Evolutionary conservation across 2,888 invertebrate genomes (phyloP), one percentile per base, ranked within the genome.

Genomic region (Campoletis raptor): DNA sequence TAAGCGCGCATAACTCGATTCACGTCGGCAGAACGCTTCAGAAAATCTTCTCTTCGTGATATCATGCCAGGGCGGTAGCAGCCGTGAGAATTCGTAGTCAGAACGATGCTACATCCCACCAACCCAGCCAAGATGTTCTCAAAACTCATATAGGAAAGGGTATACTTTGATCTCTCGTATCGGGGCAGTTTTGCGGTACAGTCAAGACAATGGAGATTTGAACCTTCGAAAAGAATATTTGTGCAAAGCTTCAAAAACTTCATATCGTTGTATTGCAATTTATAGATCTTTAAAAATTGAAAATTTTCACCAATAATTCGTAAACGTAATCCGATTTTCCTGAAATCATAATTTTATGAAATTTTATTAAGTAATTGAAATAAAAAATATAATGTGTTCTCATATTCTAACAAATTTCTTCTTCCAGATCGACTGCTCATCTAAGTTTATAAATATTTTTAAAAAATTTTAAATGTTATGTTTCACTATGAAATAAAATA

Each of bases 81-180:
- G 40, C 72, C 70, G 77, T 76, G 84, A 70, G 77, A 64, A 70
- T 77, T 70, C 37, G 70, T 45, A 21, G 70, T 73, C 52, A 45
- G 73, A 45, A 18, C 37, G 52, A 69, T 81, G 36, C 18, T 80
- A 61, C 67, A 57, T 48, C 54, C 45, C 36, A 42, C 66, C 70
- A 78, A 30, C 45, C 21, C 54, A n/a, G 15, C 37, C 67, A 30
- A 78, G 67, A 78, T 67, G 15, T 67, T 52, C 78, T 67, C 67
- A 66, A 45, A 72, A 54, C 61, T 21, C 54, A 87, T 85, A 88
- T 88, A 83, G 85, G 81, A 88, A 87, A 88, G 87, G 89, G 87
- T 80, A 87, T 81, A 83, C 82, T 45, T 36, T 42, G 66, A 40
- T 74, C 70, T 73, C 74, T 73, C 77, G 64, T 24, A 48, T 67